Evolutionary conservation across 2,797 vertebrate genomes (phyloP).

Genomic region (Oreortyx pictus): DNA sequence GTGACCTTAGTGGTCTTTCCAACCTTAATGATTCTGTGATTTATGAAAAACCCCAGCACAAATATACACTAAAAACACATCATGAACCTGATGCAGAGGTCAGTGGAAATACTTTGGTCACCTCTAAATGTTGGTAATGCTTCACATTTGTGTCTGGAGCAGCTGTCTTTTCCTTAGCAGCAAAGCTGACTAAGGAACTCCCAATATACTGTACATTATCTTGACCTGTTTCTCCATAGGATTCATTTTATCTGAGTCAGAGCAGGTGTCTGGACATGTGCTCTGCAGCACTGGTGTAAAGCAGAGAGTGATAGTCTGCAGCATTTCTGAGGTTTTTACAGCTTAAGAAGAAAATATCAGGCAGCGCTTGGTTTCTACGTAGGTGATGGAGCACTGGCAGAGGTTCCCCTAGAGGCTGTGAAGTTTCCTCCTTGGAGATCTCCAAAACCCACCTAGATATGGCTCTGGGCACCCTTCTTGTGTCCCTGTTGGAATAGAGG

Average conservation of each 20-base stretch:
- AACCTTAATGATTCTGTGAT: too few species aligned
- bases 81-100: neutral
- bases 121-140: neutral
- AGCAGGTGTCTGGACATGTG: neutral
- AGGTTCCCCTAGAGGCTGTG: neutral
- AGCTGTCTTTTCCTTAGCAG: neutral
- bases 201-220: neutral
- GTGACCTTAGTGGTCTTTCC: too few species aligned
- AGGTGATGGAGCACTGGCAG: neutral
- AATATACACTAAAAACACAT: accelerated
- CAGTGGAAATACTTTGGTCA: neutral
- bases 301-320: neutral
- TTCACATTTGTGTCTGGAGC: neutral
- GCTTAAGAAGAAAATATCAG: neutral
- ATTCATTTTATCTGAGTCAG: neutral
- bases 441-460: neutral
- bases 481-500: neutral
- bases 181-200: neutral
- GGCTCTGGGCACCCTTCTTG: neutral
- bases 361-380: neutral
- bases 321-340: neutral
- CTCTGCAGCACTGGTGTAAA: neutral
- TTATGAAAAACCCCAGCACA: neutral
- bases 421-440: neutral
- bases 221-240: neutral